Evolutionary conservation across 2,797 vertebrate genomes (phyloP), one percentile per base, ranked within the genome.

Genomic region (Centroberyx gerrardi): DNA sequence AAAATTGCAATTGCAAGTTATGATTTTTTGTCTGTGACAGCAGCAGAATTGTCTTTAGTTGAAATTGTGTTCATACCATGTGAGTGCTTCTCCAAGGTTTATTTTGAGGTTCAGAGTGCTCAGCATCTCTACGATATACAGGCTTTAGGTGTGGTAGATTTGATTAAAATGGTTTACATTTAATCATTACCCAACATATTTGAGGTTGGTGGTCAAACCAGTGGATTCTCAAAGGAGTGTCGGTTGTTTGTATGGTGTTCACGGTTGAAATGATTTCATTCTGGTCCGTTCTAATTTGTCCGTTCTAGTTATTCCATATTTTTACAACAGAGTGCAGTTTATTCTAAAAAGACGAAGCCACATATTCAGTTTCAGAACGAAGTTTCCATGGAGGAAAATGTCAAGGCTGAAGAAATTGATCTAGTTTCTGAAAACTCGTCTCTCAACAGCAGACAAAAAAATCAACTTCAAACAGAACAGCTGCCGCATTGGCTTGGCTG

Each of bases 171-270:
- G 38, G 76, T 76, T 74, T 76, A 67, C 72, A 65, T 70, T 46
- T 84, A 63, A 71, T 72, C 73, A 89, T 76, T 66, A 72, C 62
- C 48, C 18, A 52, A 80, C 67, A 86, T 90, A 76, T 83, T 55
- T 85, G 78, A 76, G 88, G 83, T 84, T 40, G 85, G 87, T 55
- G 89, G 82, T 84, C 22, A 8, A 78, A 85, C 81, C 73, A 0
- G 49, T 22, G 0, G 8, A 59, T 27, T 86, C 77, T 72, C 27
- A 0, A 42, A 73, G 74, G 79, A 83, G 60, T 2, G 36, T 29
- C 72, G 81, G 68, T 72, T 68, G 60, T 83, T 84, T 80, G 68
- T 78, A 60, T 83, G 61, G 53, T 69, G 66, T 62, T 87, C 64
- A 49, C 51, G 71, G 71, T 59, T 76, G 28, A 70, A 85, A 68